These are phyloP conservation scores for Cacatua alba DNA, from an alignment of 2,113 vertebrate genomes.

Conservation along the genomic window DNA sequence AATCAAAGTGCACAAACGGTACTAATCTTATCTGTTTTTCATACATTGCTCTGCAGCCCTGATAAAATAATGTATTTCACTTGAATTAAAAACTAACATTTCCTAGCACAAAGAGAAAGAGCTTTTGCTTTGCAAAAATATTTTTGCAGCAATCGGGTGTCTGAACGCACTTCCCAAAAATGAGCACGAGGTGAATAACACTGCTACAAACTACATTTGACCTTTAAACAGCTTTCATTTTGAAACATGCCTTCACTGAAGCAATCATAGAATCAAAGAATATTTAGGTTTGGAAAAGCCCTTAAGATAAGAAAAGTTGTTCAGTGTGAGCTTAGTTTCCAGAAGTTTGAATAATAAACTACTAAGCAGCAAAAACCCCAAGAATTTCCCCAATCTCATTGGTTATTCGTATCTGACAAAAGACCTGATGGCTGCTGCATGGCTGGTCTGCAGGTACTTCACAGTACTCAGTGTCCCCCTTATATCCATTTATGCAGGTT, in stretches of 20 bases:
- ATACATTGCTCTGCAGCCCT: not conserved
- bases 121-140: slow-evolving; percentile 50
- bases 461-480: not conserved
- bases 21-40: slow-evolving; percentile 22
- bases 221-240: not conserved
- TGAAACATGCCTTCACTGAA: not conserved
- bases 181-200: not conserved
- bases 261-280: not conserved
- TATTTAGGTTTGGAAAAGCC: not conserved
- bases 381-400: not conserved
- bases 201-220: slow-evolving; percentile 26
- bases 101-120: slow-evolving; percentile 24
- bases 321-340: not conserved
- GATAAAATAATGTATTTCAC: not conserved
- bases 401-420: not conserved
- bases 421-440: rapidly evolving
- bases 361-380: not conserved
- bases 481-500: not conserved
- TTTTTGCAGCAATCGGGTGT: slow-evolving; percentile 61
- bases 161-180: slow-evolving; percentile 24
- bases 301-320: not conserved
- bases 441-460: not conserved
- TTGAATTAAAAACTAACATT: slow-evolving; percentile 58
- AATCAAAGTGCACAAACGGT: slow-evolving; percentile 17
- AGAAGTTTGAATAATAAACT: not conserved